A percentile compares a stretch with the other conserved stretches of the same genome.
Conservation (phyloP, 2,113 vertebrate genomes). For the Podilymbus podiceps region DNA sequence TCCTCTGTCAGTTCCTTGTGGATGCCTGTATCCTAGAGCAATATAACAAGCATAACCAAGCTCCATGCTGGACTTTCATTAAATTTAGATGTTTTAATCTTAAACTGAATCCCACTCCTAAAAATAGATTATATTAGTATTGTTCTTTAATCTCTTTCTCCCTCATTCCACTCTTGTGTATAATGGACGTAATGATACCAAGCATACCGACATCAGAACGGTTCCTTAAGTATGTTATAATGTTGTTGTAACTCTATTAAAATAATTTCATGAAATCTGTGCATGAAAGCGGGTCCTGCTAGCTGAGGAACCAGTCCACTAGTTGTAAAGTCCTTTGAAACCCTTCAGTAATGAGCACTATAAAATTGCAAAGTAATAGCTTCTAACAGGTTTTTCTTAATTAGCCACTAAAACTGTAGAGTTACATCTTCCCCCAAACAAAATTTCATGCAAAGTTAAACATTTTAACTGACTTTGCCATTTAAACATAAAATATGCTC, state of each 20-base stretch:
- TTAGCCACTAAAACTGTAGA: background rate
- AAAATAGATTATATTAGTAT: background rate
- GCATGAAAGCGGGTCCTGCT: background rate
- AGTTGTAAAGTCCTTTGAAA: background rate
- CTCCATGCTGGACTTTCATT: background rate
- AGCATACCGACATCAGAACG: background rate
- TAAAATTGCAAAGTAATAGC: background rate
- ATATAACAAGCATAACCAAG: background rate
- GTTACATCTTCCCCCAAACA: background rate
- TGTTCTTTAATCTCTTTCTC: background rate
- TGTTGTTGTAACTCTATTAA: background rate
- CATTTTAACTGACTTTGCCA: background rate
- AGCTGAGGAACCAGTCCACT: background rate
- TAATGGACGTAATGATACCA: background rate
- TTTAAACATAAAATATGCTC: background rate
- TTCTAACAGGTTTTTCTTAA: slow-evolving; percentile 22
- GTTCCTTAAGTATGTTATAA: background rate
- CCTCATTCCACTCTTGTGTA: background rate
- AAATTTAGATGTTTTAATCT: background rate
- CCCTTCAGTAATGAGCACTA: background rate
- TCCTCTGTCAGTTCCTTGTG: background rate
- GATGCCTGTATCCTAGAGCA: background rate
- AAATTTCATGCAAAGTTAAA: background rate
- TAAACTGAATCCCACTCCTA: background rate
- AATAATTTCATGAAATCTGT: background rate